Evolutionary conservation across 2,888 invertebrate species (phyloP).

Genomic region (Hyalella azteca): DNA sequence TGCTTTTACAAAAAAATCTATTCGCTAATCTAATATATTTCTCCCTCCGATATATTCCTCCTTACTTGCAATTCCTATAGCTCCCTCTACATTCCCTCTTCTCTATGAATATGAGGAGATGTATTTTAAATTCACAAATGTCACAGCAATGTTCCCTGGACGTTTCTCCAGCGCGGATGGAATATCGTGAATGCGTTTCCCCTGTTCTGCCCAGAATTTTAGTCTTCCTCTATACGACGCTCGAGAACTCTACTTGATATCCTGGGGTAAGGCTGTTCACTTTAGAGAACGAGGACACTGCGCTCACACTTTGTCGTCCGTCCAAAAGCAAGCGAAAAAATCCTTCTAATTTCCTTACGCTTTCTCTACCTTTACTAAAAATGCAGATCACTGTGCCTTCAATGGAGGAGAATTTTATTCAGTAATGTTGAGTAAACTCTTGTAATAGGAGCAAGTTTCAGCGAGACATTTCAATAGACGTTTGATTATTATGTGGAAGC

Average conservation of each 20-base stretch:
- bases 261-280: not conserved
- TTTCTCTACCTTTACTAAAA: not conserved
- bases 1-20: too few species aligned
- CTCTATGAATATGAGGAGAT: too few species aligned
- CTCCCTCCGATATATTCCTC: too few species aligned
- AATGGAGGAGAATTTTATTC: not conserved
- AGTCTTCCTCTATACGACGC: not conserved
- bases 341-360: not conserved
- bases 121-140: too few species aligned
- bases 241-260: not conserved
- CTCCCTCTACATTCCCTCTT: too few species aligned
- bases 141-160: too few species aligned
- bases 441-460: not conserved
- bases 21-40: too few species aligned
- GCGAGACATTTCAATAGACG: not conserved
- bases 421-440: not conserved
- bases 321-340: not conserved
- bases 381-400: not conserved
- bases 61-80: too few species aligned
- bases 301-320: not conserved
- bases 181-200: too few species aligned
- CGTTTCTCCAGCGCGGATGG: too few species aligned
- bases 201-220: not conserved
- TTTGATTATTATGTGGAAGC: too few species aligned
- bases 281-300: not conserved